These are phyloP conservation scores for Operophtera brumata DNA, from an alignment of 2,888 invertebrate species.

Conservation along the genomic window DNA sequence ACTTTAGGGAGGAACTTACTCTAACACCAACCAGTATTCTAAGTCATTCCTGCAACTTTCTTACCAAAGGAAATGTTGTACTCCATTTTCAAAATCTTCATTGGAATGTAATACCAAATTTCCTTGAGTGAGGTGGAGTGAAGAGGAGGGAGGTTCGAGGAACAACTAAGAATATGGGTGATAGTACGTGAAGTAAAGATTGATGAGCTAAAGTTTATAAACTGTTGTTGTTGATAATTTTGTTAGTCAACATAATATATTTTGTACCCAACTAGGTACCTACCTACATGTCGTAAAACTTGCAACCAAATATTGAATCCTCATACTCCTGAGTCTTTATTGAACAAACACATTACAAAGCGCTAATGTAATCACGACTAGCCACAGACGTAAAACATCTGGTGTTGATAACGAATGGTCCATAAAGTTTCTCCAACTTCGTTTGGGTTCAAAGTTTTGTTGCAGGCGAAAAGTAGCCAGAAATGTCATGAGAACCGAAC, in stretches of 20 bases:
- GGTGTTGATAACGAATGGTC: constrained; percentile 36
- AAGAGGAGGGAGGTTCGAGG: too few species aligned
- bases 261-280: background rate
- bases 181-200: too few species aligned
- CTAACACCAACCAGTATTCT: background rate
- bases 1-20: background rate
- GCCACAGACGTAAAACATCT: constrained; percentile 45
- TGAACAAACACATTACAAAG: constrained; percentile 33
- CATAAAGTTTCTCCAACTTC: constrained; percentile 27
- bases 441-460: constrained; percentile 20
- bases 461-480: constrained; percentile 15
- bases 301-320: constrained; percentile 24
- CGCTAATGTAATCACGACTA: constrained; percentile 27
- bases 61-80: too few species aligned
- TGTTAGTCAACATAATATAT: background rate
- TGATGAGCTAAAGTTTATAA: too few species aligned
- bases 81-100: too few species aligned
- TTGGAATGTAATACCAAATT: too few species aligned
- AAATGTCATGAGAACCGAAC: constrained; percentile 36
- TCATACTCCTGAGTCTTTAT: constrained; percentile 22
- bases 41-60: too few species aligned
- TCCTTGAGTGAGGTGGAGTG: too few species aligned
- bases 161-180: too few species aligned
- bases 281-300: background rate
- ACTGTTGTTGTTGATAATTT: background rate